These are phyloP conservation scores for Leptinotarsa undecemlineata DNA, from an alignment of 1,140 invertebrate genomes.

Conservation along the genomic window DNA sequence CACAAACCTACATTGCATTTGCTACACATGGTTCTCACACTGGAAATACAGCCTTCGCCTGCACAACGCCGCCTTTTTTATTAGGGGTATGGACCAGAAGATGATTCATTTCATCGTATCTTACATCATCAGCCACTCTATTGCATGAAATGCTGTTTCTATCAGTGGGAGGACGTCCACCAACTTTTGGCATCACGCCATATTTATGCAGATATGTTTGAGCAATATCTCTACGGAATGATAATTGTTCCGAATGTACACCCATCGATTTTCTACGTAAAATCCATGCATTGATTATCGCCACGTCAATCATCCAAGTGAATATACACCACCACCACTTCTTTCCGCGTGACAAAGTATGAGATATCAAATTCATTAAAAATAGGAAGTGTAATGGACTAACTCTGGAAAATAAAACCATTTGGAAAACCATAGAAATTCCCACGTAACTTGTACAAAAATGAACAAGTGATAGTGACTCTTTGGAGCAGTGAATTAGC, in stretches of 20 bases:
- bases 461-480: no score
- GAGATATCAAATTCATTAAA: no score
- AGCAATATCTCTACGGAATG: constrained; percentile 42
- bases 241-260: constrained; percentile 32
- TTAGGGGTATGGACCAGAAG: constrained; percentile 9
- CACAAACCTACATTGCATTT: constrained; percentile 22
- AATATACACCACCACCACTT: constrained; percentile 53
- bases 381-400: no score
- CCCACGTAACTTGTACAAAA: no score
- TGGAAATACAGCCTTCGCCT: constrained; percentile 23
- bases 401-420: no score
- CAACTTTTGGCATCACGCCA: constrained; percentile 17
- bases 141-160: constrained; percentile 19
- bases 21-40: constrained; percentile 17
- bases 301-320: constrained; percentile 47
- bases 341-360: no score
- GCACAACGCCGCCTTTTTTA: constrained; percentile 22
- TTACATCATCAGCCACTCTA: constrained; percentile 16
- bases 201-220: constrained; percentile 36
- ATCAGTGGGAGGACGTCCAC: constrained; percentile 14
- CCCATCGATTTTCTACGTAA: constrained; percentile 38
- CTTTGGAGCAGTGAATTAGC: no score
- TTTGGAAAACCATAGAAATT: no score
- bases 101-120: constrained; percentile 14
- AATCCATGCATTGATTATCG: constrained; percentile 50